Evolutionary conservation across 2,888 invertebrate genomes (phyloP).

Genomic region (Yponomeuta cagnagella): DNA sequence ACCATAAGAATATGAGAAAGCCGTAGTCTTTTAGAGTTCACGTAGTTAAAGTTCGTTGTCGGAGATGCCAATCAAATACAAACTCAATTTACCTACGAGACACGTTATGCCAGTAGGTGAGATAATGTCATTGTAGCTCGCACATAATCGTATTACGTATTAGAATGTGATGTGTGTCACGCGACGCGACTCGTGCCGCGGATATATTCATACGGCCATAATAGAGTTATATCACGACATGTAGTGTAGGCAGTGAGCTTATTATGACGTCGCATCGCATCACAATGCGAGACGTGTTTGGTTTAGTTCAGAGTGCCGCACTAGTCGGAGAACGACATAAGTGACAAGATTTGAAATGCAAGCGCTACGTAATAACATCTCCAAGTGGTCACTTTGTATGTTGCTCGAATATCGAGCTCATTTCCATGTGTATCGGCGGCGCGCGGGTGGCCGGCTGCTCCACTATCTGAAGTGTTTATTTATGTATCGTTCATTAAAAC

Average conservation of each 20-base stretch:
- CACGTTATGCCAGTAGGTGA: neutral
- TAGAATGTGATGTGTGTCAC: neutral
- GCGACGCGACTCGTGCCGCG: neutral
- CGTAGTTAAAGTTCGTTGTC: neutral
- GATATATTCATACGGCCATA: neutral
- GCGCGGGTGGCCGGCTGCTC: constrained; percentile 4
- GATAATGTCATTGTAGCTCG: neutral
- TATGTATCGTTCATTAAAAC: constrained; percentile 6
- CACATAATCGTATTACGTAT: neutral
- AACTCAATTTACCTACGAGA: neutral
- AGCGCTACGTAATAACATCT: neutral
- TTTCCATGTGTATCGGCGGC: neutral
- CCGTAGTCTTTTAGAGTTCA: neutral
- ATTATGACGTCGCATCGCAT: neutral
- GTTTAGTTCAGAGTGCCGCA: neutral
- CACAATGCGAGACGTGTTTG: neutral
- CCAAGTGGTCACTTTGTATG: constrained; percentile 3
- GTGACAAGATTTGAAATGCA: neutral
- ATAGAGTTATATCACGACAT: neutral
- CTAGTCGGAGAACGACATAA: neutral
- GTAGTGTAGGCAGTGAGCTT: neutral
- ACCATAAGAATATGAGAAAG: neutral
- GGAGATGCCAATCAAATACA: neutral
- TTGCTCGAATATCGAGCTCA: neutral
- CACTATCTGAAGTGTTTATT: constrained; percentile 3